Conservation (phyloP, 2,888 invertebrate genomes). For the Phlogophora meticulosa region DNA sequence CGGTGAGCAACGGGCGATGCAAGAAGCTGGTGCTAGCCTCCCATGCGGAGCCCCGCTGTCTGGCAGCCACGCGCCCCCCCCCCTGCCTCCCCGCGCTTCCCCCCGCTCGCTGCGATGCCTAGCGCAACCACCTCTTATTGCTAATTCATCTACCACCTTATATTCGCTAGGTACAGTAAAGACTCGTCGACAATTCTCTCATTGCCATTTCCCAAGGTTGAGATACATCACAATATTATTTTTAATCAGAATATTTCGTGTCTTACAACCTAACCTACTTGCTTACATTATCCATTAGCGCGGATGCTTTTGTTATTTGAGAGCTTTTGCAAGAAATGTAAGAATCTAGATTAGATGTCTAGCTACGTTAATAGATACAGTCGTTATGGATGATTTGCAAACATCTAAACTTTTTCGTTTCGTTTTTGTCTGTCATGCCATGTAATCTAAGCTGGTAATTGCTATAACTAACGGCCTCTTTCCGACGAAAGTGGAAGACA, state of each 20-base stretch:
- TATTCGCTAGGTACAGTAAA: constrained; percentile 71
- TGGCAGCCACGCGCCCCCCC: constrained; percentile 82
- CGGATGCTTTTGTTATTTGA: constrained; percentile 48
- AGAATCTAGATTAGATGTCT: constrained; percentile 37
- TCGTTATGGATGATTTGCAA: constrained; percentile 47
- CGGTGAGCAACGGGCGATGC: constrained; percentile 85
- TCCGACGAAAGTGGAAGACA: constrained; percentile 21
- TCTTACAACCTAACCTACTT: constrained; percentile 57
- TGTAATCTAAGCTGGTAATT: constrained; percentile 45
- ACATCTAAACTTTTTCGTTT: constrained; percentile 37
- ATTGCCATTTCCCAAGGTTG: constrained; percentile 75
- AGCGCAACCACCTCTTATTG: constrained; percentile 84
- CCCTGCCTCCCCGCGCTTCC: constrained; percentile 66
- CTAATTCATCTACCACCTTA: constrained; percentile 83
- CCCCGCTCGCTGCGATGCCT: constrained; percentile 74
- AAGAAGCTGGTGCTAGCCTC: constrained; percentile 90
- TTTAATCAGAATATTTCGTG: constrained; percentile 63
- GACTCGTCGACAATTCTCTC: constrained; percentile 75
- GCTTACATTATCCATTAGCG: constrained; percentile 45
- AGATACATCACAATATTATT: constrained; percentile 72
- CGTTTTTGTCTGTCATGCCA: constrained; percentile 36
- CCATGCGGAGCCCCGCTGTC: constrained; percentile 91
- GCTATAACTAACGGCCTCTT: constrained; percentile 34
- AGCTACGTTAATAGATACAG: constrained; percentile 29
- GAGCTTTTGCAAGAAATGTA: constrained; percentile 55